Conservation (phyloP, 2,113 vertebrate species). For the Tapirus terrestris region DNA sequence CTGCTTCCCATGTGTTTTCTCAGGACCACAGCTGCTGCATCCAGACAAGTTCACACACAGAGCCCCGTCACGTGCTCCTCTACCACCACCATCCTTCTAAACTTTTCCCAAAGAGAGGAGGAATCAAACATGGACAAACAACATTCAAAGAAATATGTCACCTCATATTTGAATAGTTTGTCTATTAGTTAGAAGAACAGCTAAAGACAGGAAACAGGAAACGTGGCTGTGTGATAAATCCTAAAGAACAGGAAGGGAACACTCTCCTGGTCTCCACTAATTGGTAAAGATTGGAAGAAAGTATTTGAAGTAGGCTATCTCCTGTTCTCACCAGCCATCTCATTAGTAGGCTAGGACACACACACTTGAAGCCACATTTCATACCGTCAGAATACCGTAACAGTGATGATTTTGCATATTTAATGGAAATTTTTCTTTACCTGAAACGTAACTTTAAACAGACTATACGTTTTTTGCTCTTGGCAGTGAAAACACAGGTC, state of each 20-base stretch:
- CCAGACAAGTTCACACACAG: background rate
- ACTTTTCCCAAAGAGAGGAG: background rate
- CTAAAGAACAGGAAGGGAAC: background rate
- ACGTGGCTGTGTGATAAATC: background rate
- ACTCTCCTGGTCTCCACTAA: background rate
- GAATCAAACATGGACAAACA: background rate
- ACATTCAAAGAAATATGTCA: background rate
- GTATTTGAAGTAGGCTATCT: background rate
- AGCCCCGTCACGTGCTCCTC: background rate
- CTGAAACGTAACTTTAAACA: background rate
- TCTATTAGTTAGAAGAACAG: conserved; percentile 31
- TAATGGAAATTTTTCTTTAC: conserved; percentile 42
- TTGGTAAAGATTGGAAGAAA: background rate
- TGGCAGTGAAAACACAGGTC: conserved; percentile 42
- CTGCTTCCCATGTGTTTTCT: background rate
- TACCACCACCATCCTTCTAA: background rate
- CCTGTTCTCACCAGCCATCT: background rate
- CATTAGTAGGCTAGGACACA: background rate
- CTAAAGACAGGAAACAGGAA: background rate
- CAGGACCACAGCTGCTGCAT: background rate
- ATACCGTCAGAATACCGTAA: conserved; percentile 28
- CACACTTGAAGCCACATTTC: background rate
- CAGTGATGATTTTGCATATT: conserved; percentile 5
- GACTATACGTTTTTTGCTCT: background rate
- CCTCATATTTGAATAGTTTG: conserved; percentile 5